Base-by-base conservation (phyloP, 2,797 vertebrate genomes). In the Lithobates sylvaticus region DNA sequence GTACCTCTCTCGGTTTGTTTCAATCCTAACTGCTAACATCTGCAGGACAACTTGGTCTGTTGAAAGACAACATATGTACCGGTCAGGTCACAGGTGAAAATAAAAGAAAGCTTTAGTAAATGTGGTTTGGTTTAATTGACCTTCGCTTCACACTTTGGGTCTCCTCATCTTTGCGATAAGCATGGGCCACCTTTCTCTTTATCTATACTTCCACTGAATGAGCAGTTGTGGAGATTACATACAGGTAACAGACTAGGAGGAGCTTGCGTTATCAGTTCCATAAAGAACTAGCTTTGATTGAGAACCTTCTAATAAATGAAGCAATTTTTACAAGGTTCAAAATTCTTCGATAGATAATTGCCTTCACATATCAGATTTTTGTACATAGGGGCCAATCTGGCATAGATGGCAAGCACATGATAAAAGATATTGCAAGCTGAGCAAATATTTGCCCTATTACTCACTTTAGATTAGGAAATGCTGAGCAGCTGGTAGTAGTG, bases 311-410 rank as follows among this genome's bases (percentile, higher is more conserved):
- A 54, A 76, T 27, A 32, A 54, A 76, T 84, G 23, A 71, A 64
- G 54, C 18, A 39, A 69, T 81, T 79, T 85, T 86, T 81, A 69
- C 64, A 86, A 75, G 72, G 84, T 76, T 69, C 72, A 86, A 81
- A 15, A 76, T 75, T 81, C 78, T 50, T 34, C 16, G 10, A 81
- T 80, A 26, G 36, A 16, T 75, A 78, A 73, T 69, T 76, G 13
- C 73, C 13, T 16, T 9, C 39, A 1, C 34, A 8, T 10, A 39
- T 71, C 83, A 71, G 84, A 81, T 76, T 50, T 72, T 84, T 75
- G 13, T 21, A 29, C 5, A 67, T 83, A 50, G 72, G 32, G 9
- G 47, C 50, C 27, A 10, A 61, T 58, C 68, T 71, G 47, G 47
- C 34, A 73, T n/a, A 16, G 54, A 67, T 75, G 72, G 64, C 69